A percentile compares a stretch with the other conserved stretches of the same genome.
phyloP scores from a whole-genome alignment of 1,140 invertebrate species.

The Cecropterus lyciades region DNA sequence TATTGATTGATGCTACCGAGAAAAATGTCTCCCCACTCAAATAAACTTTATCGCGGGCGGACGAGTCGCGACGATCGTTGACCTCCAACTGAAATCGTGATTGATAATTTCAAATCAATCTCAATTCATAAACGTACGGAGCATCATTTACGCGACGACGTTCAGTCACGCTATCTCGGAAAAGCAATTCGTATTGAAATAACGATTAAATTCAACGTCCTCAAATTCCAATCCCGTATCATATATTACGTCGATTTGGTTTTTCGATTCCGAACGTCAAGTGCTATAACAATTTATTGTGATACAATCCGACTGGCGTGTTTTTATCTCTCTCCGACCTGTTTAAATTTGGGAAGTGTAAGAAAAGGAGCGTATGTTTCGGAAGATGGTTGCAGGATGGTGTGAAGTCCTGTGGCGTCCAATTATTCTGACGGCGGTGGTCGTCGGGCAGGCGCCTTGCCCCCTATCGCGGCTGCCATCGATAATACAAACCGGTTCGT shows the following conservation, averaged over 20 bases:
- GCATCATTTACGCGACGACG: slow-evolving; percentile 3
- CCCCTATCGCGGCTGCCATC: slow-evolving; percentile 77
- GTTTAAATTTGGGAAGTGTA: slow-evolving; percentile 18
- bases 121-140: not conserved
- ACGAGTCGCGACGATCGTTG: slow-evolving; percentile 6
- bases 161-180: slow-evolving; percentile 7
- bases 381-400: slow-evolving; percentile 57
- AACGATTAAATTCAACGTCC: slow-evolving; percentile 52
- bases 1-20: slow-evolving; percentile 38
- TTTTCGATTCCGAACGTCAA: slow-evolving; percentile 55
- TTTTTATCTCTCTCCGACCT: slow-evolving; percentile 39
- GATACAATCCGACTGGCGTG: slow-evolving; percentile 40
- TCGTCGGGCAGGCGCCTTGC: slow-evolving; percentile 69
- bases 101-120: slow-evolving; percentile 26
- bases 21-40: slow-evolving; percentile 22
- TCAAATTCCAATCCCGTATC: slow-evolving; percentile 59
- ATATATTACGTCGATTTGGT: slow-evolving; percentile 65
- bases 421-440: slow-evolving; percentile 77
- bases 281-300: slow-evolving; percentile 60
- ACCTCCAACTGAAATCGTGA: slow-evolving; percentile 13
- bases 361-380: slow-evolving; percentile 43
- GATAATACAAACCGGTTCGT: slow-evolving; percentile 71
- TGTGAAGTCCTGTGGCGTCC: slow-evolving; percentile 80
- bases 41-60: slow-evolving; percentile 12
- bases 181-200: slow-evolving; percentile 19